Base-by-base conservation (phyloP, 1,140 invertebrate genomes). In the Adoxophyes honmai region DNA sequence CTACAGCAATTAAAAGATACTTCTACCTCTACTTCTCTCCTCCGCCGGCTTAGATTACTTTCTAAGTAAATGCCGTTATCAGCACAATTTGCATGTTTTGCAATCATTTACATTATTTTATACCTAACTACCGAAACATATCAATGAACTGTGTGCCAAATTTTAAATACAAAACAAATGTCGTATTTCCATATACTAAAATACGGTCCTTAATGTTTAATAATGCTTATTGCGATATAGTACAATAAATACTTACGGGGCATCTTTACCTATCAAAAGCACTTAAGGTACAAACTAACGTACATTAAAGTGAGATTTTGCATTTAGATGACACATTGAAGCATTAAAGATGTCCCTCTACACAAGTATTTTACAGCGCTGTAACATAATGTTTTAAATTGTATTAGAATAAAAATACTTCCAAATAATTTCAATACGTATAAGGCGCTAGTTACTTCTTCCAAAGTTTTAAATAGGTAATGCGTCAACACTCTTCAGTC, bases 131-230 rank as follows among this genome's bases (percentile, higher is more conserved):
- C 34, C 34, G 38, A 63, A 64, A 76, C 68, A 67, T 67, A 76
- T 70, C 68, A 73, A 56, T 60, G 61, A 57, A 55, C 28, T 70
- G 66, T 73, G 73, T 79, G 76, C 76, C 76, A 76, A 79, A 79
- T 68, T 44, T 59, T 59, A 36, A 64, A 61, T 37, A 34, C 42
- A 60, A 55, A 62, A 64, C 42, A 70, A 72, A 51, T 63, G 76
- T 76, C 76, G 68, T 72, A 71, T 76, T 75, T 75, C 68, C 59
- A 38, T 62, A 57, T 57, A 53, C 16, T 48, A 54, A 33, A 53
- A 57, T 34, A 37, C 51, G 18, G 55, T 57, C 55, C 36, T 44
- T 13, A 52, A 48, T 35, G 15, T 57, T 53, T 35, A 55, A 62
- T 54, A 42, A 34, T 53, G 52, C 57, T 54, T 59, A 42, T 44